Percentiles rank a stretch among this genome's conserved stretches.
Evolutionary conservation across 2,797 vertebrate species (phyloP).

Genomic region (Paramormyrops hopkinsi): DNA sequence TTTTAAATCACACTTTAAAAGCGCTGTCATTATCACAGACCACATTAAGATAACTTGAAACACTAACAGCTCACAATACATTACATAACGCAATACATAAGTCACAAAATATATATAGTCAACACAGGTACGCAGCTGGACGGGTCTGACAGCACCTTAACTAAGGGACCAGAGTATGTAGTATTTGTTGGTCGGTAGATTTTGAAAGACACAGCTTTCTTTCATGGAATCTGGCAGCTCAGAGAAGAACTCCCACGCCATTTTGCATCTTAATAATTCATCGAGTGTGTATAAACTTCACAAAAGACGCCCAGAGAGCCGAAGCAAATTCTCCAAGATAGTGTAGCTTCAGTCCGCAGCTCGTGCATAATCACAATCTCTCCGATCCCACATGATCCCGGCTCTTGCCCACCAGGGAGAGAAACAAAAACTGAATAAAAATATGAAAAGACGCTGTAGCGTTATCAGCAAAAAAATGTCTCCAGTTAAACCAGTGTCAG

Average conservation of each 20-base stretch:
- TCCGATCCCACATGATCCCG: not conserved
- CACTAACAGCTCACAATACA: not conserved
- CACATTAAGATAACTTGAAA: not conserved
- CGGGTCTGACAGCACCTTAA: not conserved
- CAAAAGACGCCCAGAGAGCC: not conserved
- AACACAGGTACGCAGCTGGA: not conserved
- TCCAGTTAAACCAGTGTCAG: not conserved
- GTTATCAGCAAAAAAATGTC: constrained; percentile 10
- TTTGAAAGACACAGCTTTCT: not conserved
- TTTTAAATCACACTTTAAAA: not conserved
- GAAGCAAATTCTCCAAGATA: not conserved
- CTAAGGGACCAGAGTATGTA: not conserved
- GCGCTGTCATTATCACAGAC: not conserved
- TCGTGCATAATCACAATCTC: not conserved
- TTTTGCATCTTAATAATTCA: not conserved
- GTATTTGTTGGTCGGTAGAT: not conserved
- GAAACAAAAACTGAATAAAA: not conserved
- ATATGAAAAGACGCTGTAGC: constrained; percentile 2
- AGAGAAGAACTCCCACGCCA: not conserved
- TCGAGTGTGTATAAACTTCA: not conserved
- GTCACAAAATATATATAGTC: not conserved
- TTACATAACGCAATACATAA: not conserved
- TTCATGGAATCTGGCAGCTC: not conserved
- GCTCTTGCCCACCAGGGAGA: not conserved
- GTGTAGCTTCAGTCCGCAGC: not conserved